Base-by-base conservation (phyloP, 2,888 invertebrate species). In the Drosophila algonquin region DNA sequence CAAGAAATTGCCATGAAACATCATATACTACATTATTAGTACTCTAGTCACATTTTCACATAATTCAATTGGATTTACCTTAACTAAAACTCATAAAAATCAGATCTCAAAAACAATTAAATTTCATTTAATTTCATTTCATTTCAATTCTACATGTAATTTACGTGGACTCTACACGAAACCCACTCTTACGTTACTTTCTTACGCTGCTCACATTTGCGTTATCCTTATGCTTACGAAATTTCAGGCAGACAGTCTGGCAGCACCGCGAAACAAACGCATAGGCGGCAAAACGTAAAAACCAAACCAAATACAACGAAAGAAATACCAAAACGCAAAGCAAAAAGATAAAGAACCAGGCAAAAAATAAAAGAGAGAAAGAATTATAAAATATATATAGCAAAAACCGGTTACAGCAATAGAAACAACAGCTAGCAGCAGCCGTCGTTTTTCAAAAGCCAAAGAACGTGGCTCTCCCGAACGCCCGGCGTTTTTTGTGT, bases 231-330 rank as follows among this genome's bases (percentile, higher is more conserved):
- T 7, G 30, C 8, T 30, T 30, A 30, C 30, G 30, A 30, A 8
- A 27, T 35, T 35, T 12, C 35, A 4, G 12, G 12, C 40, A 16
- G 35, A 51, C 65, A 62, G 65, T 87, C 81, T 65, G 88, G 82
- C 73, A 82, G 51, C 82, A n/a, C 72, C 60, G 44, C 47, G 82
- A 73, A 73, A 81, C 87, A 86, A 82, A 72, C 76, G 76, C 79
- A 76, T 44, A 50, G 73, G 51, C 63, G 61, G 24, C 24, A 21
- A 45, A 64, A 47, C 56, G 69, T 40, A 60, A 54, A 21, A 21
- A 21, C 21, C 21, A 3, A 53, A 54, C 45, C 68, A 27, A 44
- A 50, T 40, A 6, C n/a, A 12, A 45, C 16, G 40, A 55, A 35
- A 27, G 24, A 84, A 79, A 60, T 79, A 69, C 73, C 76, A 57